Evolutionary conservation across 2,888 invertebrate species (phyloP), one percentile per base, ranked within the genome.

Genomic region (Ophion obscuratus): DNA sequence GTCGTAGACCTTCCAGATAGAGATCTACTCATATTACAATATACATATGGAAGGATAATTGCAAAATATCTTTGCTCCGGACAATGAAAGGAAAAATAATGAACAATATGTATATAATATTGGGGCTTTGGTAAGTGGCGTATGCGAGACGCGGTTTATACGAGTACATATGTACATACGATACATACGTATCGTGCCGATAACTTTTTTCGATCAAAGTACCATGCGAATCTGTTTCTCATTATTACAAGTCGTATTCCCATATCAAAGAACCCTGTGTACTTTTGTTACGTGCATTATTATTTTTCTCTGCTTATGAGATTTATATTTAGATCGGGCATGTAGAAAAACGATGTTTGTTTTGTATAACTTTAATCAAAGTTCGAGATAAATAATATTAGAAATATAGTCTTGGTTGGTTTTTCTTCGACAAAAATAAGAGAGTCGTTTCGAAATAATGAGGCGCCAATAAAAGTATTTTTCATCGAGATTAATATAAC

Each of bases 21-120:
- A 87, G 87, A 85, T 81, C 88, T 88, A 61, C 89, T 77, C 85
- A 88, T 87, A 83, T 89, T 89, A 31, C 31, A 70, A 89, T 87
- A 86, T 81, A 84, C 78, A 76, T 88, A 90, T 91, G 92, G 91
- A 92, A 92, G 91, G 92, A 91, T 90, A 91, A 88, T 91, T 91
- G 89, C 90, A 91, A 91, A 92, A 88, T 81, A 89, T 87, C 76
- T 90, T 91, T 90, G 91, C 90, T 87, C 85, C 87, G 84, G 86
- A 90, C 84, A 90, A 84, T 79, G 83, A 77, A 82, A 83, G 84
- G 89, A 85, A 90, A 80, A 80, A 86, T 67, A 84, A 83, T 62
- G 10, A 47, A 64, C 36, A 44, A 57, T 64, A 75, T 31, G 66
- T 75, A 17, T 70, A 57, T 17, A n/a, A 40, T 40, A 40, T 40